A percentile compares a stretch with the other conserved stretches of the same genome.
phyloP scores from a whole-genome alignment of 2,888 invertebrate genomes.

The Junonia oenone region DNA sequence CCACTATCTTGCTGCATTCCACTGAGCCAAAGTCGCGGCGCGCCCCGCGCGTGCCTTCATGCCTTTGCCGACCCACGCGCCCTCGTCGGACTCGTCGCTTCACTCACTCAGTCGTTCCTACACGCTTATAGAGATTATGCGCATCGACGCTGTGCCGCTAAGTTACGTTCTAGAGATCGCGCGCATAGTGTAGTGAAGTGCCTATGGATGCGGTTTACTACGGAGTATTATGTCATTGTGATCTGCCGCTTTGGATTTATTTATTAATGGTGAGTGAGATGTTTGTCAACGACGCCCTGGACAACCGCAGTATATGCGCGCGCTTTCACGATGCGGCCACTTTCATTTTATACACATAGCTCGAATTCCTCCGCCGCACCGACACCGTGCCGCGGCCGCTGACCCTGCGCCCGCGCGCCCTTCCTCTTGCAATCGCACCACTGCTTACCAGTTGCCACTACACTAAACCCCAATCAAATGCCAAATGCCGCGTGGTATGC shows the following conservation, averaged over 20 bases:
- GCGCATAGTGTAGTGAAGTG: conserved; percentile 72
- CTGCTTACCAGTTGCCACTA: conserved; percentile 39
- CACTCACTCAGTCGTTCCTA: conserved; percentile 60
- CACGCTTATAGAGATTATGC: conserved; percentile 57
- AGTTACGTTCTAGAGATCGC: conserved; percentile 49
- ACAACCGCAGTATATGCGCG: conserved; percentile 64
- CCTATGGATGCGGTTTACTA: conserved; percentile 69
- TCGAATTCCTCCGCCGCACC: conserved; percentile 74
- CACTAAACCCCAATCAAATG: conserved; percentile 8
- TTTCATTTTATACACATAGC: conserved; percentile 79
- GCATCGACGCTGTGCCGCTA: conserved; percentile 44
- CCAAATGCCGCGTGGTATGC: conserved; percentile 6
- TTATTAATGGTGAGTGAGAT: conserved; percentile 71
- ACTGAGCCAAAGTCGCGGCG: conserved; percentile 69
- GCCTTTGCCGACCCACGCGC: conserved; percentile 86
- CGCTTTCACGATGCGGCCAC: conserved; percentile 78
- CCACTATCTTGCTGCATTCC: conserved; percentile 54
- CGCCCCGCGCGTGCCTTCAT: conserved; percentile 74
- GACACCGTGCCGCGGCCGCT: conserved; percentile 71
- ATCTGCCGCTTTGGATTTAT: conserved; percentile 65
- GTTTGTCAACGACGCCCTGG: conserved; percentile 44
- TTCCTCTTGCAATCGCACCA: conserved; percentile 49
- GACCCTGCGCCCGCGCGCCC: conserved; percentile 78
- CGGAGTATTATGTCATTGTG: conserved; percentile 58
- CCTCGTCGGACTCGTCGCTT: conserved; percentile 78